Base-by-base conservation (phyloP, 2,113 vertebrate genomes). In the Passer montanus region DNA sequence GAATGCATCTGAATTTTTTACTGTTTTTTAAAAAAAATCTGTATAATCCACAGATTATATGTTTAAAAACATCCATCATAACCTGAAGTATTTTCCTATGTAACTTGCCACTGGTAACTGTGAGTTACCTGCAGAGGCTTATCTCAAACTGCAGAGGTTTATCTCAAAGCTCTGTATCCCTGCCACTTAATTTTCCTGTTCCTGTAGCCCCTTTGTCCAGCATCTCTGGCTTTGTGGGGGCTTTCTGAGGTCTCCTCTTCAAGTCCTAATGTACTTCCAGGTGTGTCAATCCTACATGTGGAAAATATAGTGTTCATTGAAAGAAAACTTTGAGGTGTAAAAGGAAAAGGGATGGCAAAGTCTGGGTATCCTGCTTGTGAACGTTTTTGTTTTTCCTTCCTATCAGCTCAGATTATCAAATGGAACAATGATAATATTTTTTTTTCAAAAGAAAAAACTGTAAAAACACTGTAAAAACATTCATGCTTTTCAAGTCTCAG, bases 251-350 rank as follows among this genome's bases (percentile, higher is more conserved):
- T 68, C 10, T 89, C 9, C 31, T 87, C 35, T 85, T 79, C 31
- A 77, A 67, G 37, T 56, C 31, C 37, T 35, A 13, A 17, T 82
- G 23, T 20, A 79, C 9, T 76, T 90, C 53, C 37, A 69, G 18
- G 6, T 83, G 15, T 73, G 12, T 14, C 8, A 46, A 0, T 73
- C 75, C 41, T 53, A 9, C 1, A 1, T 1, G 3, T 69, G 20
- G 46, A 69, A 94, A 84, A 75, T 18, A 41, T 0, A 43, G 10
- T 5, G 11, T 64, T 85, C 41, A 53, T 15, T 73, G 66, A 66
- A 69, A 50, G 15, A 53, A 82, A 60, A 15, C 26, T 72, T 60
- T 17, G 26, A 43, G 74, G 60, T 58, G 6, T 52, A 41, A 70
- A 91, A 77, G 70, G 47, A 75, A 60, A 81, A n/a, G 24, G 14